These are phyloP conservation scores for Steinernema carpocapsae DNA, from an alignment of 2,888 invertebrate species.

Conservation along the genomic window DNA sequence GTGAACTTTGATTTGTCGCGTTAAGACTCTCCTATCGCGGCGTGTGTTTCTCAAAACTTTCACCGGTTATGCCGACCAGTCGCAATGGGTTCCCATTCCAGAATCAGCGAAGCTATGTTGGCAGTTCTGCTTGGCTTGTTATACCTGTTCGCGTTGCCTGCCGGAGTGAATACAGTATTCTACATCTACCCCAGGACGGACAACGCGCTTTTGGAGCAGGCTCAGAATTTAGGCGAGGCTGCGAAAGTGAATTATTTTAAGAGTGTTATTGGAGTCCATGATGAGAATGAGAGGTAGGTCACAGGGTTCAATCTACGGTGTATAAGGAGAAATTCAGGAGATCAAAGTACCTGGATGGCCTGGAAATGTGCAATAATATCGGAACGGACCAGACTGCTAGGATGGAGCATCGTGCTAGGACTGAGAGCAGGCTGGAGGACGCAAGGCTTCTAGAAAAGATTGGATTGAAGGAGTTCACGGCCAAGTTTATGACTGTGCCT, in stretches of 20 bases:
- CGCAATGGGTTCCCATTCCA: too few relatives aligned
- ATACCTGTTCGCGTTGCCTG: neutral
- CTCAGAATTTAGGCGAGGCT: neutral
- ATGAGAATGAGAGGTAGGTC: neutral
- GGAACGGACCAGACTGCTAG: conserved; percentile 32
- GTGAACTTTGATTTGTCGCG: too few relatives aligned
- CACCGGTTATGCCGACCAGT: too few relatives aligned
- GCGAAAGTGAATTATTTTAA: conserved; percentile 15
- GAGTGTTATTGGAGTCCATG: conserved; percentile 3
- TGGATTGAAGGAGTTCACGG: conserved; percentile 48
- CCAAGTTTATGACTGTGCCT: conserved; percentile 51
- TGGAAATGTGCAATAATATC: conserved; percentile 36
- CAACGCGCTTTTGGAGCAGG: conserved; percentile 11
- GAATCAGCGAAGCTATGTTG: too few relatives aligned
- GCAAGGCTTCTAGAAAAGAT: conserved; percentile 44
- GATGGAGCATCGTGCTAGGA: conserved; percentile 19
- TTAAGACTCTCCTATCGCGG: too few relatives aligned
- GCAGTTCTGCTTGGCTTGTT: conserved; percentile 14
- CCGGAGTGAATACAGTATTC: neutral
- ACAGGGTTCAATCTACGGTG: neutral
- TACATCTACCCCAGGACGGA: conserved; percentile 24
- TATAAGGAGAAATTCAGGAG: too few relatives aligned
- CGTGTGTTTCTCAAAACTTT: too few relatives aligned
- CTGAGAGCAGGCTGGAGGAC: conserved; percentile 40
- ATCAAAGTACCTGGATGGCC: conserved; percentile 35